A percentile compares a stretch with the other conserved stretches of the same genome.
Conservation (phyloP, 2,888 invertebrate genomes). For the Portevinia maculata region DNA sequence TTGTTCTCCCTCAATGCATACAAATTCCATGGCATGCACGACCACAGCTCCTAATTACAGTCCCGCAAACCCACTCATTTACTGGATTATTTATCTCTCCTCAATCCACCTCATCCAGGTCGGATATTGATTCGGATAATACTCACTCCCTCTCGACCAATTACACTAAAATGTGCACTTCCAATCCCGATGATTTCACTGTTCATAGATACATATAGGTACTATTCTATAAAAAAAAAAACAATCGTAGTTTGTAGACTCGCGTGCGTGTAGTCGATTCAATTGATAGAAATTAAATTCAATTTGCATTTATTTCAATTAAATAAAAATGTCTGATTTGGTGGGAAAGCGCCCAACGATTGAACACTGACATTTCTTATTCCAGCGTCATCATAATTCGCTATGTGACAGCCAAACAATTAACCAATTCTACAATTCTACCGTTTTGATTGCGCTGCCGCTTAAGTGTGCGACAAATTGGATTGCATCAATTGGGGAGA, state of each 20-base stretch:
- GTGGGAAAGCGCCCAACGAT: background rate
- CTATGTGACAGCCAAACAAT: slow-evolving; percentile 51
- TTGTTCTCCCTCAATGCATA: background rate
- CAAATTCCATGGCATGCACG: slow-evolving; percentile 6
- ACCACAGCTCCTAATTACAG: slow-evolving; percentile 36
- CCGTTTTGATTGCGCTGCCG: slow-evolving; percentile 39
- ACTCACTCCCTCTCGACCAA: slow-evolving; percentile 5
- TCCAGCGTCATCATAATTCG: slow-evolving; percentile 48
- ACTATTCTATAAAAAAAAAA: slow-evolving; percentile 26
- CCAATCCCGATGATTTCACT: slow-evolving; percentile 6
- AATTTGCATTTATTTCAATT: slow-evolving; percentile 61
- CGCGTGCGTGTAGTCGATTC: slow-evolving; percentile 12
- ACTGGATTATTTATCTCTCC: slow-evolving; percentile 9
- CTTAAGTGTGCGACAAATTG: slow-evolving; percentile 39
- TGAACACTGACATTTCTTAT: slow-evolving; percentile 7
- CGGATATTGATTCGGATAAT: background rate
- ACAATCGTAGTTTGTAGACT: slow-evolving; percentile 8
- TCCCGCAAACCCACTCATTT: slow-evolving; percentile 32
- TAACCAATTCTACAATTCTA: slow-evolving; percentile 62
- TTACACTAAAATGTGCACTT: slow-evolving; percentile 10
- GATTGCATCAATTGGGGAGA: slow-evolving; percentile 12
- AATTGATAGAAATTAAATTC: slow-evolving; percentile 56
- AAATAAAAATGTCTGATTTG: slow-evolving; percentile 19
- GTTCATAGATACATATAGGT: background rate
- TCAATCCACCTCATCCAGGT: slow-evolving; percentile 7